Evolutionary conservation across 1,140 invertebrate genomes (phyloP), one percentile per base, ranked within the genome.

Genomic region (Drosophila prosaltans): DNA sequence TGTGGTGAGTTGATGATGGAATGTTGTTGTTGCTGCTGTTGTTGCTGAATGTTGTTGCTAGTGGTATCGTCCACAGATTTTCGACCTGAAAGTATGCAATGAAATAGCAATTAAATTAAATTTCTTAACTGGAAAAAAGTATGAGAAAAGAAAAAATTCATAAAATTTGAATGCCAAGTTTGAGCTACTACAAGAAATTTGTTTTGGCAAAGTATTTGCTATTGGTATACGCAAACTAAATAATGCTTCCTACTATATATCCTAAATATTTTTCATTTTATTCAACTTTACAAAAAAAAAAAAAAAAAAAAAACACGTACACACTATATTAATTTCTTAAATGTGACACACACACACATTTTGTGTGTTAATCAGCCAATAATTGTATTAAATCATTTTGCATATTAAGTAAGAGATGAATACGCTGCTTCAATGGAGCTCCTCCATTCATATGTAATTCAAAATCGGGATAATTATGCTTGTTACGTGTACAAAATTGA

Each of bases 341-440:
- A 0, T 16, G 16, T 16, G n/a, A n/a, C n/a, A n/a, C 16, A 16
- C 16, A 16, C 16, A 16, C 16, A 16, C 16, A 16, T 16, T 16
- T 16, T 26, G 16, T 8, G 3, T 51, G 9, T 51, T 21, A 11
- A 1, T 90, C 69, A 2, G 61, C 70, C n/a, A 91, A 51, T 59
- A 91, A 40, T 26, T 78, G 78, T 6, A 85, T 62, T 21, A 91
- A 71, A 75, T 84, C 82, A 1, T 69, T 88, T 63, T 91, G 90
- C 71, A 91, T 76, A 45, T 76, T 80, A 2, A 91, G 65, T 8
- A 91, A 59, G 54, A 91, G n/a, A 60, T 43, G 69, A 0, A 61
- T 51, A 1, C 90, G 77, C n/a, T 81, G 61, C 9, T 74, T 64
- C 0, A 54, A 36, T 1, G 40, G 41, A 54, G 61, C 64, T 0